Conservation (phyloP, 2,113 vertebrate genomes). For the Gnathonemus longibarbis region DNA sequence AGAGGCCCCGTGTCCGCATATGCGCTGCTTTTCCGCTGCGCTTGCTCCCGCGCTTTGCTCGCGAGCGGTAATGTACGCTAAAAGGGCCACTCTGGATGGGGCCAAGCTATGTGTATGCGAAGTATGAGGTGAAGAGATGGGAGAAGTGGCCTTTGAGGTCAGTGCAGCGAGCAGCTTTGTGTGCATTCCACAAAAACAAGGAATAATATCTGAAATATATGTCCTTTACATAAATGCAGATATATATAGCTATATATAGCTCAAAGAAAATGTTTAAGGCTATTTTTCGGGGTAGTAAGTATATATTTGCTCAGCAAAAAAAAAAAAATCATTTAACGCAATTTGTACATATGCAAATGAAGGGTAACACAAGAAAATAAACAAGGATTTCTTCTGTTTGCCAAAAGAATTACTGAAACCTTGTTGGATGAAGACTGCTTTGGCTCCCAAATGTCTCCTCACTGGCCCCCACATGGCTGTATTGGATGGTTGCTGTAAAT, state of each 20-base stretch:
- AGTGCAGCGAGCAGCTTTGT: not conserved
- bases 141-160: not conserved
- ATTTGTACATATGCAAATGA: not conserved
- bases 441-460: not conserved
- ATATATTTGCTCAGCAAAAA: not conserved
- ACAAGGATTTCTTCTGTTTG: not conserved
- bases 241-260: not conserved
- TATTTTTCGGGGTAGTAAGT: not conserved
- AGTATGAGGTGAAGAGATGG: not conserved
- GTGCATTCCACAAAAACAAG: not conserved
- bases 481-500: too few species aligned
- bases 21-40: slow-evolving; percentile 26
- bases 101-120: not conserved
- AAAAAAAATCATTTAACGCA: not conserved
- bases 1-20: slow-evolving; percentile 44
- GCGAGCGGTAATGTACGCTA: slow-evolving; percentile 44
- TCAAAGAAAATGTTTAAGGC: not conserved
- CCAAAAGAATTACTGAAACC: not conserved
- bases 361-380: not conserved
- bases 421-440: not conserved
- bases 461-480: too few species aligned
- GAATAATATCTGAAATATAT: not conserved
- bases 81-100: not conserved
- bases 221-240: not conserved
- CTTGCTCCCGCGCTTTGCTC: not conserved